Conservation (phyloP, 2,113 vertebrate genomes). For the Dasyprocta punctata region DNA sequence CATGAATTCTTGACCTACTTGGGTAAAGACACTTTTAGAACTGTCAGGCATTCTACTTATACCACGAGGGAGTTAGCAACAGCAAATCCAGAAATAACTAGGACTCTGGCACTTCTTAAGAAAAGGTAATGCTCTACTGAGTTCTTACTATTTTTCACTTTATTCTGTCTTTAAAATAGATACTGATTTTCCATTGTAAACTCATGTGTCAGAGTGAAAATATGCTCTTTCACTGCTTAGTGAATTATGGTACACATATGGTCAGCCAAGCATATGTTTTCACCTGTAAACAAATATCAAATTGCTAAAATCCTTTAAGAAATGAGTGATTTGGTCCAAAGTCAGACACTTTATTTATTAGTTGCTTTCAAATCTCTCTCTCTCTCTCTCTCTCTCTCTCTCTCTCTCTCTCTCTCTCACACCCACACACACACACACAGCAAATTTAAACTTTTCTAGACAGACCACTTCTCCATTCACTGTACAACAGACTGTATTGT, state of each 20-base stretch:
- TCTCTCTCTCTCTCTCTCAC: background rate
- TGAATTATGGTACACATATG: background rate
- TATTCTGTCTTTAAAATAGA: slow-evolving; percentile 10
- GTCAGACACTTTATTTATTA: background rate
- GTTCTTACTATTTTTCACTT: slow-evolving; percentile 14
- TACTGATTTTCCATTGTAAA: background rate
- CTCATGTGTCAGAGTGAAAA: background rate
- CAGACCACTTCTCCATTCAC: background rate
- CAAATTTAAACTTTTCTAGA: background rate
- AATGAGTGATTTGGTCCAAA: background rate
- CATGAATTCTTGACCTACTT: slow-evolving; percentile 64
- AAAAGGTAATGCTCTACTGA: background rate
- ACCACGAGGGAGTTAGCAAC: slow-evolving; percentile 25
- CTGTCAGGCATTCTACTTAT: slow-evolving; percentile 10
- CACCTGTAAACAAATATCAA: background rate
- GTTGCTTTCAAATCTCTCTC: background rate
- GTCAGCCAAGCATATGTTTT: background rate
- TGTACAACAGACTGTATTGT: background rate
- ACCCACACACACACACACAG: background rate
- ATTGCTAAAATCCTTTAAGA: background rate
- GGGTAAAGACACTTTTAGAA: slow-evolving; percentile 49
- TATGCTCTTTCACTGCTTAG: background rate
- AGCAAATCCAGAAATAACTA: slow-evolving; percentile 42
- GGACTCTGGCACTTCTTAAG: background rate
- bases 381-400: background rate